Conservation (phyloP, 2,888 invertebrate genomes). For the Lasioglossum morio region DNA sequence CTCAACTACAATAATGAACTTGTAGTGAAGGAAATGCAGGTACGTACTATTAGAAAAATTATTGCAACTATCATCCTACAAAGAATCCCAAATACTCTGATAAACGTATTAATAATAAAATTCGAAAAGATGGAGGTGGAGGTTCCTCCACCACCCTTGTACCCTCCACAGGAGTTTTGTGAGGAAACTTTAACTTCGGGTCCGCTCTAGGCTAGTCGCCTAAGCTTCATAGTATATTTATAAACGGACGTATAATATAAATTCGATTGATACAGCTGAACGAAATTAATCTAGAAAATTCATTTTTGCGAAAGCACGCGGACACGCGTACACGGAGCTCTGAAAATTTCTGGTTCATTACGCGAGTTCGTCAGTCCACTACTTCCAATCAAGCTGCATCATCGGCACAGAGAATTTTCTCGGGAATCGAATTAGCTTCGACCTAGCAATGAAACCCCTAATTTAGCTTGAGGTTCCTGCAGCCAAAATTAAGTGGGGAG, state of each 20-base stretch:
- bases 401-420: conserved; percentile 15
- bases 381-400: conserved; percentile 4
- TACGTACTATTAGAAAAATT: conserved; percentile 55
- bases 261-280: not conserved
- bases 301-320: not conserved
- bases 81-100: not conserved
- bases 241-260: not conserved
- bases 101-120: no score
- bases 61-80: not conserved
- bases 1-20: conserved; percentile 85
- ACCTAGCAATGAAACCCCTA: conserved; percentile 6
- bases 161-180: no score
- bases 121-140: no score
- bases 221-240: no score
- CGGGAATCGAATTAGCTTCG: conserved; percentile 19
- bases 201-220: no score
- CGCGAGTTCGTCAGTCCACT: conserved; percentile 1
- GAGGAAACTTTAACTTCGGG: no score
- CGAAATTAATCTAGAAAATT: not conserved
- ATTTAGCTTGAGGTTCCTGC: not conserved
- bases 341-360: conserved; percentile 4
- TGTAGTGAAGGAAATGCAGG: conserved; percentile 81
- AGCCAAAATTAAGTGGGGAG: conserved; percentile 1
- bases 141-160: no score
- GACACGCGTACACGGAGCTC: no score